Base-by-base conservation (phyloP, 1,140 invertebrate genomes). In the Chelonus insularis region DNA sequence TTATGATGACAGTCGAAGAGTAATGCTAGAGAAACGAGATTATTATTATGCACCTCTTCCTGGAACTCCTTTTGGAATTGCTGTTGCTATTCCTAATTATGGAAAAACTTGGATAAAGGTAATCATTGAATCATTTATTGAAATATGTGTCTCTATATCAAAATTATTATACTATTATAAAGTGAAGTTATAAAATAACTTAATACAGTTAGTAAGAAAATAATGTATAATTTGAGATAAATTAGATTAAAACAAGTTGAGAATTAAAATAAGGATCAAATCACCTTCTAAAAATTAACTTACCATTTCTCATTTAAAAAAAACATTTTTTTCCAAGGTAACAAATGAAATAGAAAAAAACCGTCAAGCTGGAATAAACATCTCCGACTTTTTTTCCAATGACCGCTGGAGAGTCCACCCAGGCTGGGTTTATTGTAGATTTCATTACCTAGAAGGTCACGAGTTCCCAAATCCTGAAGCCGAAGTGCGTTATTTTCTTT, bases 371-470 rank as follows among this genome's bases (percentile, higher is more conserved):
- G 86, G 86, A 8, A 81, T 88, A n/a, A 86, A 88, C 68, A 85
- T 90, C 34, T 85, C 86, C 1, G 84, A 86, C 12, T 91, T 87
- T 66, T 89, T 89, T 59, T 75, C 82, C 47, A 88, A 87, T 2
- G 81, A 84, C 20, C 89, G 90, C 71, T 96, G 93, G 89, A 88
- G 88, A 72, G 84, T 96, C 12, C 92, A 96, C 83, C 93, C 93
- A 0, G 87, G 92, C 67, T 96, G 94, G 93, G 86, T 90, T 0
- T 95, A 95, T 71, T 95, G 93, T 77, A 91, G 92, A 66, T 95
- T 92, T 76, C 91, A 93, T 72, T 91, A 93, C 71, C 77, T 89
- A 47, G 88, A 90, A 73, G 86, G 86, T 0, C 87, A 90, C 63
- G 85, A 88, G 61, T 91, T 90, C 64, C 73, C 85, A 7, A 87